These are phyloP conservation scores for Magallana gigas DNA, from an alignment of 1,140 invertebrate genomes.

Conservation along the genomic window DNA sequence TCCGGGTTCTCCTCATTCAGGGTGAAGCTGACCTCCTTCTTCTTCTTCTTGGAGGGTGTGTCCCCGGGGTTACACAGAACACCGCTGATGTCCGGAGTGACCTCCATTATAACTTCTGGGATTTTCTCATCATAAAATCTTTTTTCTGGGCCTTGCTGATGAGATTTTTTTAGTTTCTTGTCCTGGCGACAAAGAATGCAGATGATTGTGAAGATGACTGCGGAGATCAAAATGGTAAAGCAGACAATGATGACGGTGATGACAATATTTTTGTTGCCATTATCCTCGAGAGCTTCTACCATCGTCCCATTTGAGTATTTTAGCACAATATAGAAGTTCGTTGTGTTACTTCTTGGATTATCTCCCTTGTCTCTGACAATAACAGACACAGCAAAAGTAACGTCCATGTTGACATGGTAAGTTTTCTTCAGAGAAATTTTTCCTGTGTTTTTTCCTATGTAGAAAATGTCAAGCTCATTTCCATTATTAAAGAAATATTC, in stretches of 20 bases:
- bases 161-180: conserved; percentile 41
- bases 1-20: conserved; percentile 56
- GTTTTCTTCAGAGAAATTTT: conserved; percentile 52
- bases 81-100: neutral
- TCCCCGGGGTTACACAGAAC: conserved; percentile 10
- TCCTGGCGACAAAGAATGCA: conserved; percentile 61
- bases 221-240: conserved; percentile 94
- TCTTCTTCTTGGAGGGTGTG: conserved; percentile 53
- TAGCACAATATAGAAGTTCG: conserved; percentile 85
- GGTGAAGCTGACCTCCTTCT: conserved; percentile 67
- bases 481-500: conserved; percentile 71
- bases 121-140: conserved; percentile 12
- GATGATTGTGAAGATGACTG: conserved; percentile 81
- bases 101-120: conserved; percentile 28
- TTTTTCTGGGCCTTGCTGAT: conserved; percentile 21
- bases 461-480: conserved; percentile 87
- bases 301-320: conserved; percentile 54
- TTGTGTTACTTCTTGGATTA: conserved; percentile 95
- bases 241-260: conserved; percentile 95
- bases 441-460: conserved; percentile 88
- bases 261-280: conserved; percentile 81
- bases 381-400: conserved; percentile 89
- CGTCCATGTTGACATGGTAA: conserved; percentile 82
- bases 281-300: conserved; percentile 53
- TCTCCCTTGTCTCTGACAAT: conserved; percentile 92